Base-by-base conservation (phyloP, 2,797 vertebrate genomes). In the Luscinia megarhynchos region DNA sequence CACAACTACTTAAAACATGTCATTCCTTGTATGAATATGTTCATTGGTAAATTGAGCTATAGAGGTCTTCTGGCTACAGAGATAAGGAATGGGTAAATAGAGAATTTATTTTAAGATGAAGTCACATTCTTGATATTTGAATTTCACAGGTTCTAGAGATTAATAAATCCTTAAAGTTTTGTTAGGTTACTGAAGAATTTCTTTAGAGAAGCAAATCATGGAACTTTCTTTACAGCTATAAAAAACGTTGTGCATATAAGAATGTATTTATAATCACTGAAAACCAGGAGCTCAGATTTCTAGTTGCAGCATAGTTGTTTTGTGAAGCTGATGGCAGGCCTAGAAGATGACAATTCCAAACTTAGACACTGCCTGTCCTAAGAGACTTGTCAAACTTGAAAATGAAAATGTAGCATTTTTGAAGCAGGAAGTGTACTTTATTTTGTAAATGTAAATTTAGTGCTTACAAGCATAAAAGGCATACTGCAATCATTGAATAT, bases 1-100 rank as follows among this genome's bases (percentile, higher is more conserved):
- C 76, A 90, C 40, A 86, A 69, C 15, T 67, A 62, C 59, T 86
- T 86, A 73, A 90, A 91, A 38, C 5, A 26, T 53, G 20, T 8
- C 4, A 55, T 75, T 89, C 43, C 13, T 94, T 69, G 14, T 30
- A 10, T 63, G 41, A 84, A 82, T 84, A 48, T 24, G 29, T 68
- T 90, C 27, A 27, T 45, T 53, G 8, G 32, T 50, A 90, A 84
- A 69, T 67, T 50, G 21, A 41, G 7, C 5, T 59, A 10, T 36
- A 76, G 51, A 90, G 59, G 40, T 90, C 46, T 62, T 89, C 80
- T 95, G 94, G 70, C 51, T 81, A 66, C 48, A 79, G 77, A 95
- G 91, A 95, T 95, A 95, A 95, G 80, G 19, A 46, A 69, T 40
- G 38, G 16, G 15, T 79, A 54, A 91, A 69, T 30, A 66, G 9